Evolutionary conservation across 2,888 invertebrate species (phyloP).

Genomic region (Muscina levida): DNA sequence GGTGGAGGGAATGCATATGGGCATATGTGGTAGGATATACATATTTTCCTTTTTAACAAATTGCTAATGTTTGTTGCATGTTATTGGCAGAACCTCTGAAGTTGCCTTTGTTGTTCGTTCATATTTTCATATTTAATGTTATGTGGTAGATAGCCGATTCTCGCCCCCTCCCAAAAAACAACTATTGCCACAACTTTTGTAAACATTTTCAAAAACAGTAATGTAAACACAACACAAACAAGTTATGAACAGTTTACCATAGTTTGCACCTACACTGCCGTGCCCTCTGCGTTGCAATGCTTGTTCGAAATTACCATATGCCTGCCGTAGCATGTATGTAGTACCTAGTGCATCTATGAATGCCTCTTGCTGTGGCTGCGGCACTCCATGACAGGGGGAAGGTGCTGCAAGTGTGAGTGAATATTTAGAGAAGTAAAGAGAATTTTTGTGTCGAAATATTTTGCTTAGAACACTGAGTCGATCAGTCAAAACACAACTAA

Average conservation of each 20-base stretch:
- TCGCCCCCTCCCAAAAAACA: constrained; percentile 22
- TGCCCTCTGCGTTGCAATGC: constrained; percentile 10
- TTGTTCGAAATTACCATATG: constrained; percentile 28
- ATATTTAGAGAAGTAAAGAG: constrained; percentile 28
- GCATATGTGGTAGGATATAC: background rate
- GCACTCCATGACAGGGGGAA: background rate
- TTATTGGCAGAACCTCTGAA: constrained; percentile 23
- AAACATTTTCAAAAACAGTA: constrained; percentile 54
- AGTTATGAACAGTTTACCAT: constrained; percentile 49
- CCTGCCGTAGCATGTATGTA: background rate
- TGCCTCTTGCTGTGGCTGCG: background rate
- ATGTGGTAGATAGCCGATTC: constrained; percentile 42
- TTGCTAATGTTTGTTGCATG: constrained; percentile 42
- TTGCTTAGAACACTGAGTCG: constrained; percentile 50
- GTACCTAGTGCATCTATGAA: background rate
- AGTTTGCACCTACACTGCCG: background rate
- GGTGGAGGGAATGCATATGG: no score
- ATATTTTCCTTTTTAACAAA: constrained; percentile 33
- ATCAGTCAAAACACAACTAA: constrained; percentile 57
- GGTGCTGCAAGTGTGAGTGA: background rate
- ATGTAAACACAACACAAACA: constrained; percentile 55
- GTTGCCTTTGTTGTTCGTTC: constrained; percentile 43
- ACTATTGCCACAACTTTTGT: constrained; percentile 50
- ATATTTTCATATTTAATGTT: constrained; percentile 60
- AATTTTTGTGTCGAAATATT: constrained; percentile 56